Conservation (phyloP, 2,797 vertebrate species). For the Falco columbarius region DNA sequence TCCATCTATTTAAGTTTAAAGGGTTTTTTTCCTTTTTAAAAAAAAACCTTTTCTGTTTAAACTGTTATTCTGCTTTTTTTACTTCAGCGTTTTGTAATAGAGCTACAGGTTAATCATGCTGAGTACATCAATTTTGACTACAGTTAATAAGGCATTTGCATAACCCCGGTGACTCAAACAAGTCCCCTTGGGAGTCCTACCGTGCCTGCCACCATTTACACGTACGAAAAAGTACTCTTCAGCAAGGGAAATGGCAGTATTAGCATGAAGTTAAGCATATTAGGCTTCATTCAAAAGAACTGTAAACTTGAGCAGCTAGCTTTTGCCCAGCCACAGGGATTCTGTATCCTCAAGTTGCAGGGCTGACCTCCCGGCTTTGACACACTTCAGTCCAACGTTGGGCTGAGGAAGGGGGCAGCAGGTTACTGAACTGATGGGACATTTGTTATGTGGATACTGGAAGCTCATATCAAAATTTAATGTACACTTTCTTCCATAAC, state of each 20-base stretch:
- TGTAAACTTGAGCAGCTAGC: neutral
- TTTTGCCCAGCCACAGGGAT: neutral
- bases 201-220: neutral
- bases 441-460: neutral
- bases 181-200: neutral
- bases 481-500: neutral
- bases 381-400: neutral
- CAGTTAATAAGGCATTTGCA: neutral
- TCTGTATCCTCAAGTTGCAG: neutral
- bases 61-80: neutral
- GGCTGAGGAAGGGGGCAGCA: neutral
- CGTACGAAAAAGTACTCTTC: neutral
- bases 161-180: neutral
- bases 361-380: neutral
- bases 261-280: neutral
- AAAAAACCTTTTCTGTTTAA: neutral
- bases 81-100: neutral
- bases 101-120: neutral
- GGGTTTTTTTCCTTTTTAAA: neutral
- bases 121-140: neutral
- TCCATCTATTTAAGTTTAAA: neutral
- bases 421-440: neutral
- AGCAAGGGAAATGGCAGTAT: neutral
- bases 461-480: neutral
- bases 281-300: neutral